Conservation (phyloP, 2,113 vertebrate genomes). For the Monopterus albus region DNA sequence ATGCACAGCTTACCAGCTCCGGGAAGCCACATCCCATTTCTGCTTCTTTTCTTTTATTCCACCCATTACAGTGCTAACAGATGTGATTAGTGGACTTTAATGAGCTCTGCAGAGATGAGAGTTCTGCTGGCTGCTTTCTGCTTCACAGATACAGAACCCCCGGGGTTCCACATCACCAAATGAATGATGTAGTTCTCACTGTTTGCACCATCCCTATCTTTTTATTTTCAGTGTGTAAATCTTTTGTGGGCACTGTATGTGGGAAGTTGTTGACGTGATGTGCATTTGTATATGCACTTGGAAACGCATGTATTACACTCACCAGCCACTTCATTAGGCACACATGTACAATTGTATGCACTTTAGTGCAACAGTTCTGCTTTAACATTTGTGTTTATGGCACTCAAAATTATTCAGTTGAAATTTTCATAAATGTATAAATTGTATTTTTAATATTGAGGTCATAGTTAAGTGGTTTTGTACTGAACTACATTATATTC, state of each 20-base stretch:
- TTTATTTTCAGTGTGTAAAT: slow-evolving; percentile 25
- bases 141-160: slow-evolving; percentile 57
- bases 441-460: no score
- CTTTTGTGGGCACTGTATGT: not conserved
- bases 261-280: not conserved
- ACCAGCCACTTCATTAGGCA: no score
- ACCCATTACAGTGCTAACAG: slow-evolving; percentile 61
- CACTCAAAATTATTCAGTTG: no score
- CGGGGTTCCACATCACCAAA: slow-evolving; percentile 40
- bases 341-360: not conserved
- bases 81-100: slow-evolving; percentile 73
- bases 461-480: no score
- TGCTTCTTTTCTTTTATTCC: slow-evolving; percentile 52
- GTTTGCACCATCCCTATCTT: slow-evolving; percentile 6
- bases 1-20: slow-evolving; percentile 44
- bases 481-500: no score
- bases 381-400: no score
- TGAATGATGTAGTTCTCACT: slow-evolving; percentile 18
- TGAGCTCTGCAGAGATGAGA: slow-evolving; percentile 75
- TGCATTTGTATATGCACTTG: not conserved
- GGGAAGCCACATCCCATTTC: slow-evolving; percentile 51
- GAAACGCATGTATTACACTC: no score
- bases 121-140: slow-evolving; percentile 35
- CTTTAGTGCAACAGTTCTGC: no score
- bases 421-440: no score